These are phyloP conservation scores for Cyclina sinensis DNA, from an alignment of 1,140 invertebrate species.

Conservation along the genomic window DNA sequence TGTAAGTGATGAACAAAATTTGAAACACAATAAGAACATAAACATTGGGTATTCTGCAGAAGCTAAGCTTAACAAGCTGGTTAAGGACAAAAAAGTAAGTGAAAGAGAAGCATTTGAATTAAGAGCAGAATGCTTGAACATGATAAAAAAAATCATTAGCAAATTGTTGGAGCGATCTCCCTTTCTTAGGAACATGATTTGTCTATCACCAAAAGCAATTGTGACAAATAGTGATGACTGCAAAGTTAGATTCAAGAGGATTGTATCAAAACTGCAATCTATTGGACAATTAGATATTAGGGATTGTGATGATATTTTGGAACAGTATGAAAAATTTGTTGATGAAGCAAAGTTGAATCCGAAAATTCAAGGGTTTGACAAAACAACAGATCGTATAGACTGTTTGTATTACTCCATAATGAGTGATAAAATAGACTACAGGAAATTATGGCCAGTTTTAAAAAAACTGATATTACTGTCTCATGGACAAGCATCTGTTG, in stretches of 20 bases:
- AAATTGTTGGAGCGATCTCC: conserved; percentile 55
- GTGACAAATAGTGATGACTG: conserved; percentile 31
- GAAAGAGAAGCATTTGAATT: conserved; percentile 61
- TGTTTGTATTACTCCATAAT: conserved; percentile 2
- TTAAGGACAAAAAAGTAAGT: conserved; percentile 25
- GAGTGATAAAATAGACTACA: neutral
- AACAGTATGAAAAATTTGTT: conserved; percentile 26
- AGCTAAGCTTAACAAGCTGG: conserved; percentile 28
- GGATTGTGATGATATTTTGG: conserved; percentile 50
- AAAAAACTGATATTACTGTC: conserved; percentile 66
- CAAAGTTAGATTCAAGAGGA: conserved; percentile 44
- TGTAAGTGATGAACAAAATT: conserved; percentile 24
- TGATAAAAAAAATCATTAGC: conserved; percentile 7
- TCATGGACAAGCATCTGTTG: conserved; percentile 77
- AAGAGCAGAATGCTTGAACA: conserved; percentile 42
- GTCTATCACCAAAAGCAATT: conserved; percentile 52
- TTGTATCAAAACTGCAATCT: neutral
- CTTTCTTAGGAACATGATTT: conserved; percentile 48
- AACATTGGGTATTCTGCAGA: conserved; percentile 53
- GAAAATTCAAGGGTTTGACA: conserved; percentile 15
- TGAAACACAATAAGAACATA: conserved; percentile 27
- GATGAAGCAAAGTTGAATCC: conserved; percentile 80
- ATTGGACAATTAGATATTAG: conserved; percentile 23
- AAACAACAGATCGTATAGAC: neutral
- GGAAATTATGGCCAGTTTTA: conserved; percentile 4